Evolutionary conservation across 2,113 vertebrate genomes (phyloP).

Genomic region (Mesocricetus auratus): DNA sequence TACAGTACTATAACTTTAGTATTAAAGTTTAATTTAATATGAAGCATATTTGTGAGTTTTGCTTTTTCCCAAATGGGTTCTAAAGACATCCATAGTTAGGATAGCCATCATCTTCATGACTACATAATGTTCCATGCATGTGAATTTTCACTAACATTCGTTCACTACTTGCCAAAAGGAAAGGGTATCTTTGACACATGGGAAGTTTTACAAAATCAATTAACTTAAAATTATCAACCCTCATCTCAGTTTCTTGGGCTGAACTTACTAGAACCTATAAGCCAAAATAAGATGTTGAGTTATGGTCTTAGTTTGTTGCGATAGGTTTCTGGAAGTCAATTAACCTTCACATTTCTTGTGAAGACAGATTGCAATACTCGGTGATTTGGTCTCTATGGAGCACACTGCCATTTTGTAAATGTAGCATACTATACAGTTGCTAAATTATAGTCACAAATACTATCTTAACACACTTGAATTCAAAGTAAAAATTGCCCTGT

Average conservation of each 20-base stretch:
- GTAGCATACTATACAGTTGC: not conserved
- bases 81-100: not conserved
- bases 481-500: not conserved
- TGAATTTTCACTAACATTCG: conserved; percentile 25
- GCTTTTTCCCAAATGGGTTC: not conserved
- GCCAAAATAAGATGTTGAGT: not conserved
- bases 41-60: not conserved
- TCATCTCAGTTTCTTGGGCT: not conserved
- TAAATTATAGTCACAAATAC: conserved; percentile 4
- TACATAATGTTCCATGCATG: conserved; percentile 24
- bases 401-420: not conserved
- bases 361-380: not conserved
- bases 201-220: conserved; percentile 17
- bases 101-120: conserved; percentile 43
- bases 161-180: conserved; percentile 24
- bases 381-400: not conserved
- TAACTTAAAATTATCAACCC: conserved; percentile 14
- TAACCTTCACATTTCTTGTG: conserved; percentile 27
- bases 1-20: conserved; percentile 14
- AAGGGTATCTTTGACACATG: not conserved
- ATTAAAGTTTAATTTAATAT: not conserved
- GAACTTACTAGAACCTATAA: conserved; percentile 4
- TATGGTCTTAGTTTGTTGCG: conserved; percentile 17
- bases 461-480: conserved; percentile 14
- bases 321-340: conserved; percentile 46